Base-by-base conservation (phyloP, 2,888 invertebrate genomes). In the Drosophila subsilvestris region DNA sequence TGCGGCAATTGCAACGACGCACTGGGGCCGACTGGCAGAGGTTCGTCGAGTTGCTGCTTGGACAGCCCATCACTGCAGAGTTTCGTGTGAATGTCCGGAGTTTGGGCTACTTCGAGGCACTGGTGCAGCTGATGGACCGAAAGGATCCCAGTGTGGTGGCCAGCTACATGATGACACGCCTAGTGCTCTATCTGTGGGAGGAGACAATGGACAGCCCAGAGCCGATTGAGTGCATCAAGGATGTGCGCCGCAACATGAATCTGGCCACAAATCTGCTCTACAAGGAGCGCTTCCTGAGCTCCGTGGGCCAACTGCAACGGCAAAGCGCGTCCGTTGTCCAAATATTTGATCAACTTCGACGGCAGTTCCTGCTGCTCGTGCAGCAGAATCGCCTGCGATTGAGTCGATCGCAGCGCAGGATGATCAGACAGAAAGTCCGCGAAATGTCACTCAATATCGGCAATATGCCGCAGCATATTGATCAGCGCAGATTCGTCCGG, bases 101-200 rank as follows among this genome's bases (percentile, higher is more conserved):
- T 55, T 4, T 25, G 7, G 60, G 57, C 0, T 76, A 79, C 42
- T 78, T 90, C 12, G 22, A 17, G 0, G 37, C 22, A 0, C 47
- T 91, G 0, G 59, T 51, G 0, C 27, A 25, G 2, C 42, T 90
- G 3, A 18, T 88, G 4, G 25, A 77, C 0, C 6, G 27, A 1
- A 55, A 63, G 3, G 53, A 79, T 3, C 44, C 58, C 2, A 65
- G 78, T 7, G 42, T 75, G 8, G 14, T 89, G 0, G 87, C 83
- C 45, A 87, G 76, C 68, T 91, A 91, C 32, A 65, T 91, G 17
- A 90, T 91, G 91, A 25, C 88, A 0, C 84, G 85, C n/a, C 89
- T 90, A 6, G 44, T 83, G 1, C 5, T 54, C 3, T 67, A 80
- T 42, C 2, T 91, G 9, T 20, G 63, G 4, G 10, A 50, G 1